Evolutionary conservation across 2,113 vertebrate species (phyloP), one percentile per base, ranked within the genome.

Genomic region (Castor canadensis): DNA sequence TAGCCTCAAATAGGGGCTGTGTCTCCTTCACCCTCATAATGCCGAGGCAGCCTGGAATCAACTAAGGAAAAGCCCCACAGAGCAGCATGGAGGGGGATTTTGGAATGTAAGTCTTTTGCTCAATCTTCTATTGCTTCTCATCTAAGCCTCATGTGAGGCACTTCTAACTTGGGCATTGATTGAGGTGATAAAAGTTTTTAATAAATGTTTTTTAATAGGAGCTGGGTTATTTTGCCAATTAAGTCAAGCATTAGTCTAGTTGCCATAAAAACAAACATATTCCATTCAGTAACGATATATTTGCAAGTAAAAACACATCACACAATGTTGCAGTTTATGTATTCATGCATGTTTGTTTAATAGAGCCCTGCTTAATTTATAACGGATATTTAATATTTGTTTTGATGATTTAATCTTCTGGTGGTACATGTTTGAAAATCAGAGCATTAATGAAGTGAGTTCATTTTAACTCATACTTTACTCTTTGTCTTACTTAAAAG

Each of bases 121-220:
- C 9, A 38, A 2, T 58, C 56, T 54, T 16, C 5, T 1, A 17
- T 45, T 26, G 0, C 24, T 28, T 67, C 72, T 73, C 13, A 7
- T 38, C 8, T 38, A 32, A 10, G 56, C 32, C 69, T 45, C 10
- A 10, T 10, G 28, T 26, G 28, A 19, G 38, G 30, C 24, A 16
- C 0, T 91, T 49, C 10, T 2, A 0, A 28, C 32, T 8, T 1
- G 9, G 47, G 40, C 56, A 28, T 0, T 9, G 45, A 5, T 0
- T 28, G 71, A 56, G 38, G 16, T 5, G 45, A 30, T 24, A 3
- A 35, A 40, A 26, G 0, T 6, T 71, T 43, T 19, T 49, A 73
- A 47, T 40, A n/a, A 24, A 22, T 32, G 1, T 28, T 43, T 62
- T 49, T 20, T 77, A n/a, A 62, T 66, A 60, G 54, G 72, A 80